These are phyloP conservation scores for Lasaia peninsularis DNA, from an alignment of 1,140 invertebrate species.

Conservation along the genomic window DNA sequence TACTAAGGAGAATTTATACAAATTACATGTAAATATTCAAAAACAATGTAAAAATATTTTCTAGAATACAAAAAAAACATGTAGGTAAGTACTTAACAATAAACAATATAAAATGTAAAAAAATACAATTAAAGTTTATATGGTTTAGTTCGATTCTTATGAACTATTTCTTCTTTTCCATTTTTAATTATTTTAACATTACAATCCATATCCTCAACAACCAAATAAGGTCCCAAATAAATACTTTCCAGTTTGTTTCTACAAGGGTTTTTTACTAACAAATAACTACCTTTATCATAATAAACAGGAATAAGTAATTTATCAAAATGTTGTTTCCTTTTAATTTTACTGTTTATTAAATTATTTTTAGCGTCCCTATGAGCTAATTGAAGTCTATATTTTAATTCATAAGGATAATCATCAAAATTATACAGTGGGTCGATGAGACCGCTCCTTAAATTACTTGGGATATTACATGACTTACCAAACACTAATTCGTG, in stretches of 20 bases:
- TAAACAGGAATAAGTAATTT: slow-evolving; percentile 13
- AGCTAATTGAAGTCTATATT: slow-evolving; percentile 20
- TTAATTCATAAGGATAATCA: slow-evolving; percentile 23
- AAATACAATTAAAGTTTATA: too few species aligned
- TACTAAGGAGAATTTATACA: too few species aligned
- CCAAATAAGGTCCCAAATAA: slow-evolving; percentile 20
- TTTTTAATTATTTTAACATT: slow-evolving; percentile 21
- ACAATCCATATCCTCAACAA: slow-evolving; percentile 17
- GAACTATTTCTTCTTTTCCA: slow-evolving; percentile 17
- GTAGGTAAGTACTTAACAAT: too few species aligned
- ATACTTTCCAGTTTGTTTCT: slow-evolving; percentile 16
- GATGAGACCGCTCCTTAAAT: slow-evolving; percentile 14
- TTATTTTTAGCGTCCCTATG: slow-evolving; percentile 20
- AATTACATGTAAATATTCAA: too few species aligned
- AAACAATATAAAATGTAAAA: too few species aligned
- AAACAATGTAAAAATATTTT: too few species aligned
- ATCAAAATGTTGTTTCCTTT: slow-evolving; percentile 19
- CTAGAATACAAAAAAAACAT: too few species aligned
- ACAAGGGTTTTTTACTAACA: slow-evolving; percentile 21
- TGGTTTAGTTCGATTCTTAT: slow-evolving; percentile 10
- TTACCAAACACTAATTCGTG: slow-evolving; percentile 24
- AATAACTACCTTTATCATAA: slow-evolving; percentile 16
- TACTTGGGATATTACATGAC: slow-evolving; percentile 17
- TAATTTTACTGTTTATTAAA: slow-evolving; percentile 14
- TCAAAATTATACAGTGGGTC: slow-evolving; percentile 24